A percentile compares a stretch with the other conserved stretches of the same genome.
Evolutionary conservation across 1,140 invertebrate genomes (phyloP).

Genomic region (Drosophila lacteicornis): DNA sequence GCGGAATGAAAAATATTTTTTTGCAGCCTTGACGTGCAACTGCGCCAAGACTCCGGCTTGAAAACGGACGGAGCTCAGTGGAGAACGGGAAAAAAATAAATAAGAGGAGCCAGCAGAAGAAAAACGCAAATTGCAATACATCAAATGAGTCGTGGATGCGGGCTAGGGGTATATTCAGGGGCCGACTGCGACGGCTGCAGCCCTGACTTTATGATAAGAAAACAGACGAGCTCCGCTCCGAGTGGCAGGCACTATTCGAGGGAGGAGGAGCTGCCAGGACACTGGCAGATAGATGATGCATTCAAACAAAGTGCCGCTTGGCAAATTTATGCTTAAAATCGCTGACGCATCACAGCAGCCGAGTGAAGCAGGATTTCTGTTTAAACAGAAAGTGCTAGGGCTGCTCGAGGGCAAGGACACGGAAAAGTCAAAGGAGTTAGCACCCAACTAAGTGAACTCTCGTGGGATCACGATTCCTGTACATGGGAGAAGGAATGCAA

Average conservation of each 20-base stretch:
- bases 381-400: conserved; percentile 18
- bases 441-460: conserved; percentile 2
- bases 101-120: conserved; percentile 25
- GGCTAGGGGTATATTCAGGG: conserved; percentile 10
- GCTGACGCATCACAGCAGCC: conserved; percentile 47
- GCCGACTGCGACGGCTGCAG: conserved; percentile 55
- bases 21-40: conserved; percentile 77
- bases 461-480: not conserved
- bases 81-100: conserved; percentile 41
- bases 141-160: conserved; percentile 57
- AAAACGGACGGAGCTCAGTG: conserved; percentile 43
- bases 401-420: not conserved
- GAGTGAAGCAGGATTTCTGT: conserved; percentile 18
- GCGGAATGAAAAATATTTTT: conserved; percentile 80
- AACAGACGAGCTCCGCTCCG: conserved; percentile 27
- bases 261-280: conserved; percentile 1
- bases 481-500: not conserved
- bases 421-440: conserved; percentile 4
- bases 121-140: conserved; percentile 70
- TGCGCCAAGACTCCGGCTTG: conserved; percentile 52
- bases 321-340: conserved; percentile 65
- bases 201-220: conserved; percentile 69
- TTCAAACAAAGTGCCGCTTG: conserved; percentile 62
- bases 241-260: conserved; percentile 8
- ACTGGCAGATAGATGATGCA: conserved; percentile 67